A percentile compares a stretch with the other conserved stretches of the same genome.
These are phyloP conservation scores for Caenorhabditis afra DNA, from an alignment of 2,888 invertebrate genomes.

Conservation along the genomic window DNA sequence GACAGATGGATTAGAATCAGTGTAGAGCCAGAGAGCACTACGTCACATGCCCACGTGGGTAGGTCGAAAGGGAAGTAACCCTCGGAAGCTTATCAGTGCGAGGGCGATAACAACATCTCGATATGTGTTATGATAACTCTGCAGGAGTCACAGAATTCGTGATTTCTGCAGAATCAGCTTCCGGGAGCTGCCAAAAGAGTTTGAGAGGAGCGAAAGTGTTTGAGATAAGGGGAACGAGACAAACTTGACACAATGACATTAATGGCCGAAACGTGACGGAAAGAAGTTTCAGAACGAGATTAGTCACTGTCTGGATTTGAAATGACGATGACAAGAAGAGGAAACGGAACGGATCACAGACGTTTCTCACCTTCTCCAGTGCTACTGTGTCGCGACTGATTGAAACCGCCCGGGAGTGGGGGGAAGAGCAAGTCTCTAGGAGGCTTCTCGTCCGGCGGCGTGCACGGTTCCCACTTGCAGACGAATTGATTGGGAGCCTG, in stretches of 20 bases:
- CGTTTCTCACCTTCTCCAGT: constrained; percentile 33
- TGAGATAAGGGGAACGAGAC: no score
- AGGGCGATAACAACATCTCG: neutral
- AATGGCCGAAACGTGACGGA: no score
- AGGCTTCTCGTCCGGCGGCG: constrained; percentile 58
- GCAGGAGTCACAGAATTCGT: constrained; percentile 1
- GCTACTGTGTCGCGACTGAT: constrained; percentile 37
- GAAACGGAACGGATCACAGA: neutral
- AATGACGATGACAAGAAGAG: neutral
- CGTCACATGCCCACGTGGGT: constrained; percentile 28
- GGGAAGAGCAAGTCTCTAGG: constrained; percentile 34
- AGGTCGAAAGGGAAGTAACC: neutral
- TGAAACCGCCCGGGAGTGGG: constrained; percentile 39
- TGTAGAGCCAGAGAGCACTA: constrained; percentile 24
- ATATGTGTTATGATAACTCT: constrained; percentile 25
- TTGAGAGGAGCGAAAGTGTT: no score
- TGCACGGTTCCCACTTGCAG: constrained; percentile 55
- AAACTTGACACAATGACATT: no score
- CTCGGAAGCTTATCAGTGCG: constrained; percentile 30
- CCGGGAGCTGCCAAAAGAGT: neutral
- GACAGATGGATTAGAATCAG: constrained; percentile 27
- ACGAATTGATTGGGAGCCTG: constrained; percentile 20
- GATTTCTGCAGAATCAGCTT: neutral
- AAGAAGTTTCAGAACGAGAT: no score
- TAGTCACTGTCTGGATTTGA: neutral